These are phyloP conservation scores for Columba livia DNA, from an alignment of 2,113 vertebrate genomes.

Conservation along the genomic window DNA sequence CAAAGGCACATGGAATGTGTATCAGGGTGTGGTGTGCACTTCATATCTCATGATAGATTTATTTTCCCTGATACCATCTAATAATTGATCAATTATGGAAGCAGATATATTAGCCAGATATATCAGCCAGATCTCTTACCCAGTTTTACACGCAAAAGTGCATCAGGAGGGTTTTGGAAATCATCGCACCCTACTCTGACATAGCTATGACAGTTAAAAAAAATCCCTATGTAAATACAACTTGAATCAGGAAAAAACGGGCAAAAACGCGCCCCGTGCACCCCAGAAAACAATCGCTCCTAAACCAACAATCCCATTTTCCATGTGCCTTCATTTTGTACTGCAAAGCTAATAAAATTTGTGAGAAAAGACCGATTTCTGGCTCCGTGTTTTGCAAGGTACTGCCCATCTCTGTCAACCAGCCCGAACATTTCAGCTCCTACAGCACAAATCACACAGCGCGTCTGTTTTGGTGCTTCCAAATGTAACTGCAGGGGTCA, in stretches of 20 bases:
- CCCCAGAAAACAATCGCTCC: neutral
- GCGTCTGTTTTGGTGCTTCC: neutral
- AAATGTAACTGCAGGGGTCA: neutral
- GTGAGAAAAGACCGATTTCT: neutral
- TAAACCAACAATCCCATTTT: neutral
- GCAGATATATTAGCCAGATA: neutral
- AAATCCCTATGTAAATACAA: no score
- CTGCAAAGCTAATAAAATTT: neutral
- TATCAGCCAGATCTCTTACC: neutral
- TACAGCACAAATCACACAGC: neutral
- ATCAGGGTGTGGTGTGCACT: neutral
- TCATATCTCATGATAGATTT: neutral
- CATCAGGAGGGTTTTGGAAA: neutral
- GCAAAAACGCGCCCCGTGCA: accelerated
- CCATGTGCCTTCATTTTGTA: neutral
- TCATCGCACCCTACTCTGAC: neutral
- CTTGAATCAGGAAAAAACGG: neutral
- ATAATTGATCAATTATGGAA: neutral
- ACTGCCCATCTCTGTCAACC: conserved; percentile 3
- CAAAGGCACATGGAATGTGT: conserved; percentile 4
- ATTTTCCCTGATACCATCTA: neutral
- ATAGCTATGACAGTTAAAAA: neutral
- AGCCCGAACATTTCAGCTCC: neutral
- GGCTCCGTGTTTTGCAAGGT: neutral
- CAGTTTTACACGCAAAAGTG: neutral